A percentile compares a stretch with the other conserved stretches of the same genome.
Conservation (phyloP, 2,888 invertebrate genomes). For the Thera britannica region DNA sequence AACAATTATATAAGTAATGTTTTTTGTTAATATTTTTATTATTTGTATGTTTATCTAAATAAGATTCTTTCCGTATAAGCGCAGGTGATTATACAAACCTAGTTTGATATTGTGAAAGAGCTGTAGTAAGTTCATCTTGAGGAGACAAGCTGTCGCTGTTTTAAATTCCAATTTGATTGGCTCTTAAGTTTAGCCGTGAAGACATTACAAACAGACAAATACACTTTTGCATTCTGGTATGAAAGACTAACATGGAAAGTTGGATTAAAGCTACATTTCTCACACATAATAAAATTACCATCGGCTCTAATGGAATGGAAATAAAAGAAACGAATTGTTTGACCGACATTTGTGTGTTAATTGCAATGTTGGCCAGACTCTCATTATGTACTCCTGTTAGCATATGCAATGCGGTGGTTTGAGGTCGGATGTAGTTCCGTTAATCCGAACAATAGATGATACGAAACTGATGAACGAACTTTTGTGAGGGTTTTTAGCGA, state of each 20-base stretch:
- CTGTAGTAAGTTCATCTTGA: no score
- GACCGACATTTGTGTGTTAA: conserved; percentile 45
- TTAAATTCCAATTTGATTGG: no score
- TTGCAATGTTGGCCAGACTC: conserved; percentile 40
- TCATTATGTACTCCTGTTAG: conserved; percentile 34
- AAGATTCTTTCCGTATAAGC: no score
- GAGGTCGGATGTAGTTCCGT: conserved; percentile 36
- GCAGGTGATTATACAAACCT: no score
- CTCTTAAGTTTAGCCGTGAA: no score
- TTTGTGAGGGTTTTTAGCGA: conserved; percentile 3
- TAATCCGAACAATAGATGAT: conserved; percentile 25
- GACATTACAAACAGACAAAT: no score
- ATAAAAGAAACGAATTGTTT: conserved; percentile 31
- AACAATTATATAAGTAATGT: background rate
- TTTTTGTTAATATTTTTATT: no score
- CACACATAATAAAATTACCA: background rate
- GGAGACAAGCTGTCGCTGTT: no score
- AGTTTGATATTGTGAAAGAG: no score
- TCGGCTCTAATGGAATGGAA: conserved; percentile 8
- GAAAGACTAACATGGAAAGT: background rate
- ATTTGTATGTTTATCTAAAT: no score
- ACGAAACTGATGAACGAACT: conserved; percentile 2
- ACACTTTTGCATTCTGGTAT: no score
- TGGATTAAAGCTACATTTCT: conserved; percentile 5
- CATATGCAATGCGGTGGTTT: conserved; percentile 25